Conservation (phyloP, 2,888 invertebrate genomes). For the Acleris emargana region DNA sequence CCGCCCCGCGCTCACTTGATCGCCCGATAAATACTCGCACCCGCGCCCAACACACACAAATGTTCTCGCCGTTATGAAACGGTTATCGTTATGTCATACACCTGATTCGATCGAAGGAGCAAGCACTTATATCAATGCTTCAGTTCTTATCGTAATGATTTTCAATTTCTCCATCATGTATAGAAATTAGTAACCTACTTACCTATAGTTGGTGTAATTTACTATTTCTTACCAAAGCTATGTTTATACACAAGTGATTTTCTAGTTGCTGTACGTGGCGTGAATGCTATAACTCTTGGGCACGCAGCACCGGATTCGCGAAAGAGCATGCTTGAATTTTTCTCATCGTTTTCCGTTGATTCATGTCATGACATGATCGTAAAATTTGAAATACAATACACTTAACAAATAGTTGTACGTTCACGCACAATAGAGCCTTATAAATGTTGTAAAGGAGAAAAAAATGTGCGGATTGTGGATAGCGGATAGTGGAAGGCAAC, state of each 20-base stretch:
- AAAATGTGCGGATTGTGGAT: slow-evolving; percentile 16
- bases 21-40: slow-evolving; percentile 44
- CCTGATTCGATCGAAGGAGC: slow-evolving; percentile 43
- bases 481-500: slow-evolving; percentile 24
- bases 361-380: slow-evolving; percentile 23
- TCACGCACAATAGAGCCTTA: slow-evolving; percentile 27
- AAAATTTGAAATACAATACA: slow-evolving; percentile 12
- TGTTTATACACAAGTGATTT: no score
- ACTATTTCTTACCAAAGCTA: no score
- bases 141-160: neutral
- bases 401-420: slow-evolving; percentile 15
- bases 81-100: slow-evolving; percentile 51
- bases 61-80: slow-evolving; percentile 49
- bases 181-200: no score
- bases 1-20: slow-evolving; percentile 34
- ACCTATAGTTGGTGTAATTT: no score
- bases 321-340: no score
- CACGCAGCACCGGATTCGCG: slow-evolving; percentile 2
- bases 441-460: slow-evolving; percentile 38
- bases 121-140: slow-evolving; percentile 17
- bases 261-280: no score
- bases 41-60: slow-evolving; percentile 50
- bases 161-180: neutral
- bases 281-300: no score
- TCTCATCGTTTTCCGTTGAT: no score